Evolutionary conservation across 2,888 invertebrate genomes (phyloP), one percentile per base, ranked within the genome.

Genomic region (Omphaloscelis lunosa): DNA sequence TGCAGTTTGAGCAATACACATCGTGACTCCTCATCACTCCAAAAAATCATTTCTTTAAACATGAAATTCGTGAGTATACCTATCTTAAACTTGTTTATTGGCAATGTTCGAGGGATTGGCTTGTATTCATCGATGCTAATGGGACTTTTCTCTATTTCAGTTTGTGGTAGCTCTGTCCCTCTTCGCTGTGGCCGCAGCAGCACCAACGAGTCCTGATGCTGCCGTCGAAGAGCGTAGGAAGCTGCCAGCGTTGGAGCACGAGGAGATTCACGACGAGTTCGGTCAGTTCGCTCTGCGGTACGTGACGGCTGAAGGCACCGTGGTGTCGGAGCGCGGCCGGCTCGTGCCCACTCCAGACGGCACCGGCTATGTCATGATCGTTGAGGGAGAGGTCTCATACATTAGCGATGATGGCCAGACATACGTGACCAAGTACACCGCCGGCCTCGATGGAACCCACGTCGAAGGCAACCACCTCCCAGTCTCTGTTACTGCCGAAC

Each of bases 281-380:
- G 94, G 94, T 8, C 93, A 94, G 83, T 94, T 93, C 83, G 89
- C 90, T 6, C 88, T 94, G 4, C 90, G 92, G n/a, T 94, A 94
- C 90, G 90, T 93, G 74, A 94, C 94, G 1, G 94, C 93, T 15
- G 93, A 95, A 76, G 93, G 93, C 53, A 94, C 92, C 53, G 82
- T 93, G 2, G 83, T 93, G 2, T 89, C 87, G 6, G 94, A 94
- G 81, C 89, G 89, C 4, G 94, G 94, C n/a, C 90, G 89, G 15
- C 66, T 66, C 8, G 48, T 66, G 48, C 66, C 66, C 8, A 15
- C 0, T 20, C 82, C 88, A 2, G 89, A 91, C 23, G 91, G 91
- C 7, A 85, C 80, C 8, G 91, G 84, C 3, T 87, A 92, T 62
- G 94, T 93, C 12, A 90, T 94, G 51, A 87, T 93, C 17, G 80